These are phyloP conservation scores for Bombus fervidus DNA, from an alignment of 1,140 invertebrate species.

Conservation along the genomic window DNA sequence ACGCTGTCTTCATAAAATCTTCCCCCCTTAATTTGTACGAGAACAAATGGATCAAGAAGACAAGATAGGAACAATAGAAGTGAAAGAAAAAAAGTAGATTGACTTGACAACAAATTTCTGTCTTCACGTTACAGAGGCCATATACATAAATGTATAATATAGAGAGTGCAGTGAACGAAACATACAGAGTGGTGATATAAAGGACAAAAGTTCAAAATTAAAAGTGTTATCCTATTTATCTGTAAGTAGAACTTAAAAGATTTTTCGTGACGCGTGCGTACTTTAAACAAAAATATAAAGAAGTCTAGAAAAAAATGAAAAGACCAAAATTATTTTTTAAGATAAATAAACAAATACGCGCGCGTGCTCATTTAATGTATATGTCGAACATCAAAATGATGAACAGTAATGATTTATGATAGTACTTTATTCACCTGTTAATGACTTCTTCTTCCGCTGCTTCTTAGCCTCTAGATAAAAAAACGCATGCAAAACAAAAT, in stretches of 20 bases:
- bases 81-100: constrained; percentile 22
- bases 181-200: neutral
- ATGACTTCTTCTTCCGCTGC: constrained; percentile 93
- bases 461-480: constrained; percentile 94
- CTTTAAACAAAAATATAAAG: neutral
- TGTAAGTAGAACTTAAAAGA: neutral
- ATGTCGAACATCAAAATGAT: constrained; percentile 47
- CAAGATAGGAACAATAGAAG: neutral
- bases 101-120: neutral
- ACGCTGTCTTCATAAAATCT: constrained; percentile 15
- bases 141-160: neutral
- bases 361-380: constrained; percentile 24
- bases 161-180: constrained; percentile 21
- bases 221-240: neutral
- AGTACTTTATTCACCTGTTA: constrained; percentile 88
- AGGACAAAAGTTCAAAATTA: neutral
- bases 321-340: neutral
- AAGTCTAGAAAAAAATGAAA: constrained; percentile 1
- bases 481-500: constrained; percentile 86
- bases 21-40: neutral
- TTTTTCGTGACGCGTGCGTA: neutral
- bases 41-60: neutral
- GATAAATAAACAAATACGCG: constrained; percentile 25
- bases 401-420: constrained; percentile 71
- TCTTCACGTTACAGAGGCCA: neutral